These are phyloP conservation scores for Platyrinchus mystaceus DNA, from an alignment of 2,797 vertebrate genomes.

Conservation along the genomic window DNA sequence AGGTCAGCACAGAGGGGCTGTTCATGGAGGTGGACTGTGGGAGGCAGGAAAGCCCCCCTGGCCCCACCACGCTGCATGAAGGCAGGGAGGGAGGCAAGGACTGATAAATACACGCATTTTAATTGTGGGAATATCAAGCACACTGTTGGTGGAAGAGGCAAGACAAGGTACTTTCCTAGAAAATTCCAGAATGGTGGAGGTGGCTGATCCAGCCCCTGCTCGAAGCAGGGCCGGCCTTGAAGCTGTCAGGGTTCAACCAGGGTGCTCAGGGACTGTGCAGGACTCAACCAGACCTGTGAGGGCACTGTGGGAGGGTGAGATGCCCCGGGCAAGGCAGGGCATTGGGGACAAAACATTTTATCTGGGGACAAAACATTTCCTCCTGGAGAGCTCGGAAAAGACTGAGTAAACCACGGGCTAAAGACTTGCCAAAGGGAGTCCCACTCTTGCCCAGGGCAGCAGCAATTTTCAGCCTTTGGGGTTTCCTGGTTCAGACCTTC, in stretches of 20 bases:
- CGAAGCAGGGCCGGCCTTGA: background rate
- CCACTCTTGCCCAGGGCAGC: fast-evolving
- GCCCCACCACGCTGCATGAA: fast-evolving
- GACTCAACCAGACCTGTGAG: fast-evolving
- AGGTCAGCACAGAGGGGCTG: background rate
- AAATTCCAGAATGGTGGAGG: background rate
- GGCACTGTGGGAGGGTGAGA: fast-evolving
- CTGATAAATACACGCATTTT: background rate
- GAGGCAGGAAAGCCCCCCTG: background rate
- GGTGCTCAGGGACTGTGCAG: background rate
- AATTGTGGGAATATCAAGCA: background rate
- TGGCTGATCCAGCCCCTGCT: background rate
- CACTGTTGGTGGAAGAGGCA: background rate
- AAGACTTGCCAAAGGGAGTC: background rate
- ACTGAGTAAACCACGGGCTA: background rate
- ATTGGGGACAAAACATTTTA: no score
- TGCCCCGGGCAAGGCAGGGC: background rate
- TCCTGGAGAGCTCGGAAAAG: background rate
- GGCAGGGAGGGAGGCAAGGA: background rate
- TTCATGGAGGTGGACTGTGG: fast-evolving
- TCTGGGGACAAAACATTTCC: background rate
- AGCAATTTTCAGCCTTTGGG: background rate
- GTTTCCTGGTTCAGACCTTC: background rate
- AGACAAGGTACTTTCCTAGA: background rate
- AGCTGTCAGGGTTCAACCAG: background rate